Evolutionary conservation across 53 echinoderm and acorn worm genomes (phyloP), one percentile per base, ranked within the genome.

Genomic region (Temnopleurus reevesii): DNA sequence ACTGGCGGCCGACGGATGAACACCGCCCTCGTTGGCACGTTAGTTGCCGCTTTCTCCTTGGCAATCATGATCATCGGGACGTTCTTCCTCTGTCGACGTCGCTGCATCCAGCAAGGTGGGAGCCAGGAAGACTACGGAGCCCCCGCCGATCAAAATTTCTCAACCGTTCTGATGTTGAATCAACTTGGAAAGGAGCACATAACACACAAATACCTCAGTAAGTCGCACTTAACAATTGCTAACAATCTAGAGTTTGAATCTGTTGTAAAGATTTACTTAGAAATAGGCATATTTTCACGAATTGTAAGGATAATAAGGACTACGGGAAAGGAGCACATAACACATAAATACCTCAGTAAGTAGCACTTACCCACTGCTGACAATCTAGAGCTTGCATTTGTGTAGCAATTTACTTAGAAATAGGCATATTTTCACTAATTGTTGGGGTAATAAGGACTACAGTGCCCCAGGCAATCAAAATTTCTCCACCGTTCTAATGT

Each of bases 121-220:
- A 76, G 82, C 30, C 76, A 47, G 71, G 45, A 59, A 45, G 60
- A 76, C 23, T 82, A 85, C 81, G 29, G 92, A 13, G 76, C 89
- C 12, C 59, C 60, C 3, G 58, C 49, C 6, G 94, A 96, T 41
- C 90, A 93, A n/a, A 86, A 89, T 55, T 90, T 89, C 89, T 95
- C 95, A 64, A 93, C 93, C 2, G 93, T 95, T 12, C 86, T 97
- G 43, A 93, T 95, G 89, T 85, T 97, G 35, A 97, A 97, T 83
- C 97, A 97, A 59, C 95, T 97, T 0, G 92, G 95, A 6, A 92
- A 92, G 31, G 91, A 95, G 34, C 90, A 97, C 31, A 86, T 93
- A 0, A 86, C 97, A 25, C 95, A 93, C 64, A 97, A 97, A 80
- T 97, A 97, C 55, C 93, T 96, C 77, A 86, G 96, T 91, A 87